Evolutionary conservation across 2,888 invertebrate genomes (phyloP).

Genomic region (Lampropteryx suffumata): DNA sequence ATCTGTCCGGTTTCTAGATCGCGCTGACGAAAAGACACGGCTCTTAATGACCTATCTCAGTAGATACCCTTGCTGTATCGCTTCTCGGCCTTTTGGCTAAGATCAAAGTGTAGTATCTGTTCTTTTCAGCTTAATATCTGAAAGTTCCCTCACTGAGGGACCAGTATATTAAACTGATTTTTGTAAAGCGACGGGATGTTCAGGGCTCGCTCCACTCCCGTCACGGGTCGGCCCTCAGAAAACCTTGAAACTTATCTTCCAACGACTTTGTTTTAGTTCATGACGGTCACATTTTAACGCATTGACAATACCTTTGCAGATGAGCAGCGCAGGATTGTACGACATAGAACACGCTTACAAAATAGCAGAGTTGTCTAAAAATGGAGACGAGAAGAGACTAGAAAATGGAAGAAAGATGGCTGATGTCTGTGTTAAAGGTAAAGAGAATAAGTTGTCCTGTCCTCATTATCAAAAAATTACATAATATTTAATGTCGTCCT

Average conservation of each 20-base stretch:
- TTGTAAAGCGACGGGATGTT: slow-evolving; percentile 12
- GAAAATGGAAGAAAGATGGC: slow-evolving; percentile 61
- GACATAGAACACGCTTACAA: slow-evolving; percentile 56
- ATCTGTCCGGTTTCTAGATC: not conserved
- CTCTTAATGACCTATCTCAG: not conserved
- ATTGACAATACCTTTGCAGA: too few species aligned
- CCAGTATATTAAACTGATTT: slow-evolving; percentile 12
- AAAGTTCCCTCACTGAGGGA: slow-evolving; percentile 12
- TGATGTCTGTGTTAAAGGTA: slow-evolving; percentile 64
- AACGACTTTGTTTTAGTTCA: too few species aligned
- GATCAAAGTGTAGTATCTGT: slow-evolving; percentile 11
- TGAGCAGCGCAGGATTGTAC: slow-evolving; percentile 55
- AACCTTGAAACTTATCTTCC: too few species aligned
- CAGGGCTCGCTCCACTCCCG: slow-evolving; percentile 12
- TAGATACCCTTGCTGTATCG: not conserved
- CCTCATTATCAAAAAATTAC: too few species aligned
- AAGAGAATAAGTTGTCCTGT: not conserved
- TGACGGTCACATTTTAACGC: too few species aligned
- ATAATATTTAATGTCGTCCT: too few species aligned
- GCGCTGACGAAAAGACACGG: slow-evolving; percentile 11
- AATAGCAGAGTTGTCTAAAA: slow-evolving; percentile 56
- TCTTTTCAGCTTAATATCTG: slow-evolving; percentile 7
- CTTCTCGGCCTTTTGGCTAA: slow-evolving; percentile 16
- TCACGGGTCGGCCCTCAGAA: slow-evolving; percentile 13
- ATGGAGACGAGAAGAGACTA: slow-evolving; percentile 60